A percentile compares a stretch with the other conserved stretches of the same genome.
Conservation (phyloP, 2,113 vertebrate species). For the Anguilla rostrata region DNA sequence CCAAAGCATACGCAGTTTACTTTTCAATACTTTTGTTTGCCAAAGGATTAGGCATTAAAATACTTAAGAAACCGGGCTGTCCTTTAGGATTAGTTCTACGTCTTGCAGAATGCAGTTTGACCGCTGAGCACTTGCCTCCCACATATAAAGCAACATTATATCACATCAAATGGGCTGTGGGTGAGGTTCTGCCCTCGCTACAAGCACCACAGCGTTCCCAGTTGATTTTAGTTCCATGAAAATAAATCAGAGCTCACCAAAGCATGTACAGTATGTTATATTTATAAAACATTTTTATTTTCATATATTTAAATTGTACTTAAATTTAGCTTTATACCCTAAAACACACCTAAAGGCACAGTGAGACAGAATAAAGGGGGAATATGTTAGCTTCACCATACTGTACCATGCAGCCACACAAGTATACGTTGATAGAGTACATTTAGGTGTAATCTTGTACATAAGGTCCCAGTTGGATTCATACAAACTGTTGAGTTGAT, state of each 20-base stretch:
- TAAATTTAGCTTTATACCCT: background rate
- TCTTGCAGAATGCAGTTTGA: background rate
- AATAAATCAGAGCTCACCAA: no score
- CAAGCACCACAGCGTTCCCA: background rate
- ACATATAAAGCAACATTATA: background rate
- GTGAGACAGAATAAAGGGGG: background rate
- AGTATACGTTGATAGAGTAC: no score
- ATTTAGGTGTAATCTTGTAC: no score
- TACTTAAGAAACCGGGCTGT: background rate
- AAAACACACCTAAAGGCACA: background rate
- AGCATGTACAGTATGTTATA: background rate
- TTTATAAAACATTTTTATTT: background rate
- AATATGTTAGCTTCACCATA: background rate
- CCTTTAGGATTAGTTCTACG: background rate
- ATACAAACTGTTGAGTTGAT: no score
- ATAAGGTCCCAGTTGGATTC: no score
- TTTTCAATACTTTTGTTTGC: constrained; percentile 71
- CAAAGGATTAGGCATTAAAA: constrained; percentile 43
- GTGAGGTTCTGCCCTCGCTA: background rate
- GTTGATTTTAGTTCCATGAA: no score
- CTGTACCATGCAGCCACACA: no score
- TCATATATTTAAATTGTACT: no score
- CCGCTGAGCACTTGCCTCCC: background rate
- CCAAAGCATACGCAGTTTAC: constrained; percentile 63
- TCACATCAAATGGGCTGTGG: background rate